A percentile compares a stretch with the other conserved stretches of the same genome.
Conservation (phyloP, 2,888 invertebrate genomes). For the Drosophila mimica region DNA sequence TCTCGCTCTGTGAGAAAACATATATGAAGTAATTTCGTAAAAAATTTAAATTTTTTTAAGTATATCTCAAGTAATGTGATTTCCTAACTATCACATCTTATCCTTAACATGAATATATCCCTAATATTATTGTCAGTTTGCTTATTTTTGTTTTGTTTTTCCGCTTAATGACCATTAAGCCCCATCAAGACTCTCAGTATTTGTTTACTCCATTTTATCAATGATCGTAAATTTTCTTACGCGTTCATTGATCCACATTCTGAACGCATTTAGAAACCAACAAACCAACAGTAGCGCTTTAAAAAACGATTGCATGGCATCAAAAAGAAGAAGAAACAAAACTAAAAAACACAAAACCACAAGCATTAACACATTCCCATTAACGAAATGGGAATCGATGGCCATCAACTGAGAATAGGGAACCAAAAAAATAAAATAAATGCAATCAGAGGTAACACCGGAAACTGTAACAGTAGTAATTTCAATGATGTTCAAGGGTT, state of each 20-base stretch:
- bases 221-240: slow-evolving; percentile 42
- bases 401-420: slow-evolving; percentile 43
- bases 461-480: slow-evolving; percentile 79
- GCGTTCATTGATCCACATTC: slow-evolving; percentile 71
- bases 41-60: background rate
- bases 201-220: slow-evolving; percentile 30
- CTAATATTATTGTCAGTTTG: background rate
- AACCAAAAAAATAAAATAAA: slow-evolving; percentile 18
- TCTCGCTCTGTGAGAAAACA: background rate
- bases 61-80: background rate
- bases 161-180: background rate
- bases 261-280: slow-evolving; percentile 23
- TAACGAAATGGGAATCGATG: slow-evolving; percentile 53
- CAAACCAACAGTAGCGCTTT: slow-evolving; percentile 54
- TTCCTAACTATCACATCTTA: background rate
- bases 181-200: background rate
- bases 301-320: slow-evolving; percentile 26
- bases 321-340: slow-evolving; percentile 19
- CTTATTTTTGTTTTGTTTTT: background rate
- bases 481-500: slow-evolving; percentile 68
- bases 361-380: slow-evolving; percentile 59
- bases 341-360: slow-evolving; percentile 45
- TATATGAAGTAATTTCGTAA: background rate
- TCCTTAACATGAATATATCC: background rate
- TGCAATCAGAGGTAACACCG: slow-evolving; percentile 69